These are phyloP conservation scores for Hippocampus zosterae DNA, from an alignment of 2,113 vertebrate species.

Conservation along the genomic window DNA sequence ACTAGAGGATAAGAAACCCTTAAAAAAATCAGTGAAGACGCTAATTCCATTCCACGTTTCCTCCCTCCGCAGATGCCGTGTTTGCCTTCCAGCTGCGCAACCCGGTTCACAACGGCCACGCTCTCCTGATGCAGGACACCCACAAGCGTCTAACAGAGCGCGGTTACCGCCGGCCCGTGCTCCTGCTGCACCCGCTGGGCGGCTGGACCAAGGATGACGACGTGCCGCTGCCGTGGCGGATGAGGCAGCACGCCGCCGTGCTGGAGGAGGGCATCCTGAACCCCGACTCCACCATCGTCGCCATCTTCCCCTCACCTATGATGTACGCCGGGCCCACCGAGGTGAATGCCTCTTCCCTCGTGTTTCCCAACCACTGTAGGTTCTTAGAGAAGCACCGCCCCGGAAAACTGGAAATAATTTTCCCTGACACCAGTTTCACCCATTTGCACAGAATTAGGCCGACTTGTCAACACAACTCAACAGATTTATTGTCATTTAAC, in stretches of 20 bases:
- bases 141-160: constrained; percentile 86
- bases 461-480: too few relatives aligned
- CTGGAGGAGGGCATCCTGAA: constrained; percentile 89
- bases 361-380: too few relatives aligned
- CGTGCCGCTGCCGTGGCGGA: constrained; percentile 90
- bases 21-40: too few relatives aligned
- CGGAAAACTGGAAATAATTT: too few relatives aligned
- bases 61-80: constrained; percentile 80
- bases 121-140: constrained; percentile 95
- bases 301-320: constrained; percentile 98
- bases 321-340: constrained; percentile 99
- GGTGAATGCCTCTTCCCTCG: constrained; percentile 65
- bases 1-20: too few relatives aligned
- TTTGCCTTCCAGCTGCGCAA: constrained; percentile 98
- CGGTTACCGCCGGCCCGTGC: constrained; percentile 88
- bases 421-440: too few relatives aligned
- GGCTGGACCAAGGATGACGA: constrained; percentile 99
- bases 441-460: too few relatives aligned
- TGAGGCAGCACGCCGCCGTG: constrained; percentile 94
- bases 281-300: constrained; percentile 87
- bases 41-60: neutral
- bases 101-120: constrained; percentile 95
- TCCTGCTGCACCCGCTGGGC: constrained; percentile 92
- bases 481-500: too few relatives aligned
- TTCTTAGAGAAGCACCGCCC: too few relatives aligned